Percentiles rank a stretch among this genome's conserved stretches.
These are phyloP conservation scores for Noctua janthe DNA, from an alignment of 2,888 invertebrate genomes.

Conservation along the genomic window DNA sequence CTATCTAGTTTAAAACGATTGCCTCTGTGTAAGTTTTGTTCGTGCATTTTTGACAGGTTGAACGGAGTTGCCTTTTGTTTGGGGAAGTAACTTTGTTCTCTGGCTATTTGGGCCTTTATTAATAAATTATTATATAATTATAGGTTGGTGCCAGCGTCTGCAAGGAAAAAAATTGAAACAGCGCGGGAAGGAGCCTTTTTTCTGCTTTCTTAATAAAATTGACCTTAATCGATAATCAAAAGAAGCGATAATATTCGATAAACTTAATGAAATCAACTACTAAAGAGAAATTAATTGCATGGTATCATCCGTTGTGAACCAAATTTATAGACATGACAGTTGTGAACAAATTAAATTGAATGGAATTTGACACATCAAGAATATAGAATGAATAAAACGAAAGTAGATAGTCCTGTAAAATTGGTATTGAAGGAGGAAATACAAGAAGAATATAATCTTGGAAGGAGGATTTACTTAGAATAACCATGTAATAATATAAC, in stretches of 20 bases:
- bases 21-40: constrained; percentile 1
- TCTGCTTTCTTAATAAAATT: background rate
- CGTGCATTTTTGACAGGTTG: constrained; percentile 24
- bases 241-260: background rate
- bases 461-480: background rate
- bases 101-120: background rate
- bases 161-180: background rate
- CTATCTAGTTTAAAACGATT: constrained; percentile 18
- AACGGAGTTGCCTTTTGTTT: background rate
- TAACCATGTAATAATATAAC: background rate
- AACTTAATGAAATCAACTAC: background rate
- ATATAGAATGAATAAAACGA: too few relatives aligned
- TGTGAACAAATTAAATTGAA: background rate
- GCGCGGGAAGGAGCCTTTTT: too few relatives aligned
- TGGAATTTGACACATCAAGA: background rate
- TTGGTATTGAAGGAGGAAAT: background rate
- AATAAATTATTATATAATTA: background rate
- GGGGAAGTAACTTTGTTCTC: constrained; percentile 15
- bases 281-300: background rate
- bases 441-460: background rate
- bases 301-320: background rate
- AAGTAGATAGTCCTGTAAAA: background rate
- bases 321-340: background rate
- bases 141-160: background rate
- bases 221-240: background rate